phyloP scores from a whole-genome alignment of 64 coral and sea anemone species.

The Pocillopora verrucosa region DNA sequence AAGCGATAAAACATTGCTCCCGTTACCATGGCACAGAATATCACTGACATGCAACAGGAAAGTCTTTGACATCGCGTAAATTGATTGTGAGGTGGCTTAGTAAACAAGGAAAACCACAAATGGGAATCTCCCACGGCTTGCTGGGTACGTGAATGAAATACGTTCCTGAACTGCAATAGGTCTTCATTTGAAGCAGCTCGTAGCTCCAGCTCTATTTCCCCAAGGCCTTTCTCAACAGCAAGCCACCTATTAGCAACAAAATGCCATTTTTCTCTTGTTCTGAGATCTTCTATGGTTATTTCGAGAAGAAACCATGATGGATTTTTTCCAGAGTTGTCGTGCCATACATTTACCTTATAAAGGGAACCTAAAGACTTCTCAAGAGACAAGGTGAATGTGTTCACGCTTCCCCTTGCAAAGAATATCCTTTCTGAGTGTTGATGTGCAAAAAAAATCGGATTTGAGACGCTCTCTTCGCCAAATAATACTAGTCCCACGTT shows the following conservation, averaged over 20 bases:
- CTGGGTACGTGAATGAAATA: conserved; percentile 62
- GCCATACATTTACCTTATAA: conserved; percentile 57
- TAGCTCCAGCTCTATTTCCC: conserved; percentile 24
- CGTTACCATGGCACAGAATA: conserved; percentile 72
- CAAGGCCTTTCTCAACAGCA: conserved; percentile 49
- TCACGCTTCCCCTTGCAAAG: conserved; percentile 77
- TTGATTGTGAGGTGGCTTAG: conserved; percentile 62
- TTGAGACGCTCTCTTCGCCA: conserved; percentile 43
- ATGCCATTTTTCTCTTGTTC: conserved; percentile 51
- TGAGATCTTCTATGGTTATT: conserved; percentile 40
- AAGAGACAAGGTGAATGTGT: conserved; percentile 60
- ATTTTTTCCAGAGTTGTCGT: conserved; percentile 65
- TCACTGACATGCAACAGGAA: conserved; percentile 73
- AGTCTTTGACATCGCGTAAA: conserved; percentile 83
- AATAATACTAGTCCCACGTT: conserved; percentile 53
- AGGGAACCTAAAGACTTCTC: conserved; percentile 50
- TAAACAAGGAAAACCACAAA: conserved; percentile 73
- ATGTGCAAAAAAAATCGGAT: conserved; percentile 19
- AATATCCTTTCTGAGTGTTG: not conserved
- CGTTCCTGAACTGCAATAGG: conserved; percentile 47
- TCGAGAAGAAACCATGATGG: conserved; percentile 80
- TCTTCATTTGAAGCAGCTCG: conserved; percentile 26
- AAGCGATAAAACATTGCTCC: conserved; percentile 87
- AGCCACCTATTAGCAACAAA: conserved; percentile 78
- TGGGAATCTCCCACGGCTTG: conserved; percentile 70